Base-by-base conservation (phyloP, 2,888 invertebrate genomes). In the Homarus gammarus region DNA sequence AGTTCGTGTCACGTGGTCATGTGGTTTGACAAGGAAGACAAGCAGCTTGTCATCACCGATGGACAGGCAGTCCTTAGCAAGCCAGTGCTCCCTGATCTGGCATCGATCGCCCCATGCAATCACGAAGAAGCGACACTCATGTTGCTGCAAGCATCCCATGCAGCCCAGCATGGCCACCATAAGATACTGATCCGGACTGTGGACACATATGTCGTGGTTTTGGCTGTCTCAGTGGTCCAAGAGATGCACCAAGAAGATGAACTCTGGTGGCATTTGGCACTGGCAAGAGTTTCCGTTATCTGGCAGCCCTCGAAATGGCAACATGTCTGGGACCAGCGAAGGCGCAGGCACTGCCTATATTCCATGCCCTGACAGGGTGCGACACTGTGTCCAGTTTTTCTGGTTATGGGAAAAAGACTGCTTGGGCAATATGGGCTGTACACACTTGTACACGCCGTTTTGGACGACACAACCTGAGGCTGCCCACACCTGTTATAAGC, bases 301-400 rank as follows among this genome's bases (percentile, higher is more conserved):
- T 83, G 6, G 72, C 83, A 64, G 51, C 75, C 33, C 75, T n/a
- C n/a, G n/a, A n/a, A n/a, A 84, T 72, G 5, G 72, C 84, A 73
- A n/a, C 10, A 15, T 33, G 44, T n/a, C 49, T 73, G 40, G 51
- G 56, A 36, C 84, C 73, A 12, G 51, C 70, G 31, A 49, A 72
- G n/a, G 38, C 87, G 33, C 49, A 61, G n/a, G 87, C 90, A 70
- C 87, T 90, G 6, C 84, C 90, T 40, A 72, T 90, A 73, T 91
- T 87, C 49, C 91, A 87, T n/a, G 89, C 89, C 51, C 40, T 91
- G 61, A 91, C 89, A 27, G 89, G 83, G 27, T 90, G 89, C 72
- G 91, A 90, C 82, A 91, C 82, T 38, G 84, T 73, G 31, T 90
- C 89, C n/a, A 72, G 44, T 56, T 91, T 89, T 81, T 78, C 78